Evolutionary conservation across 2,113 vertebrate genomes (phyloP), one percentile per base, ranked within the genome.

Genomic region (Macrotus californicus): DNA sequence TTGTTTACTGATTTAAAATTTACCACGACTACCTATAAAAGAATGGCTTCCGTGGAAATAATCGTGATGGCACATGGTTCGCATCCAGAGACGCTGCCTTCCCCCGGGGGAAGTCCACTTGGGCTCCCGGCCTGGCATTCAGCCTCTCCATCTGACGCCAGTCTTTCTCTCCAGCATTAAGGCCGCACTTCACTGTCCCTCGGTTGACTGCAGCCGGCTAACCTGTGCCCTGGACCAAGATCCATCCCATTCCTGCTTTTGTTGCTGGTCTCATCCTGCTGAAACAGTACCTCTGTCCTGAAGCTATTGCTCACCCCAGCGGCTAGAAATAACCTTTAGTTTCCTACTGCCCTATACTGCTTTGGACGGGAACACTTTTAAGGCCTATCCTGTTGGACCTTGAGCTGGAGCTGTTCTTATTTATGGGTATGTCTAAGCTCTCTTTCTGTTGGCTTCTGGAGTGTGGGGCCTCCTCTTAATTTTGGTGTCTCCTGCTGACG

Each of bases 261-360:
- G 76, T 95, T 90, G 59, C n/a, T 2, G 1, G 0, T 69, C 77
- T 94, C 22, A 54, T 91, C 67, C 64, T 73, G 84, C 70, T 56
- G 80, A 61, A 79, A 76, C 34, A 31, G 69, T 85, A 76, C 43
- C 87, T 94, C 84, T 34, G 46, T 87, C 76, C 48, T 29, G 12
- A 83, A 90, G 84, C 73, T 22, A 24, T 73, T 75, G 39, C n/a
- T 96, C 76, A 72, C 82, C 76, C 34, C 43, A 36, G 41, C 54
- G 43, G 84, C 87, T 81, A 50, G 95, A 96, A 96, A 85, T 95
- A 84, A 92, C 61, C 15, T 82, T 87, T 81, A 43, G 22, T 86
- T 90, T 69, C 87, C 87, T 64, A 73, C 70, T 81, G 43, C 75
- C 31, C 67, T 43, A 46, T 34, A 11, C 46, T 73, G 81, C 90